A percentile compares a stretch with the other conserved stretches of the same genome.
These are phyloP conservation scores for Orchesellides sinensis DNA, from an alignment of 2,888 invertebrate species.

Conservation along the genomic window DNA sequence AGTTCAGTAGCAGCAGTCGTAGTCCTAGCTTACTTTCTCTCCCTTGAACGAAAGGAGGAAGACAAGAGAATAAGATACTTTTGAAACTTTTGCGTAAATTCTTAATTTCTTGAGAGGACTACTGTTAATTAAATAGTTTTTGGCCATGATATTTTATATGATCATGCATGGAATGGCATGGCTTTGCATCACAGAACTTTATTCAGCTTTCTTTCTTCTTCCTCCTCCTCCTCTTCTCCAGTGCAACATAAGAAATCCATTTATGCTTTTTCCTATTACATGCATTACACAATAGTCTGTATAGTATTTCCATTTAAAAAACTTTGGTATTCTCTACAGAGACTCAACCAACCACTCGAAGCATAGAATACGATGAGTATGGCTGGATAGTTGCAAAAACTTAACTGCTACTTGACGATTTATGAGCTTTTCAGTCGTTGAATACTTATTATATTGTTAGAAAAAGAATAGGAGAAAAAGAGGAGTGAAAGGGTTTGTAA, in stretches of 20 bases:
- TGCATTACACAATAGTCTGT: no score
- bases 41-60: not conserved
- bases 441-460: slow-evolving; percentile 50
- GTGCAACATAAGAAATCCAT: slow-evolving; percentile 60
- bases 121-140: slow-evolving; percentile 66
- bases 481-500: slow-evolving; percentile 12
- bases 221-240: not conserved
- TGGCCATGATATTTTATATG: slow-evolving; percentile 52
- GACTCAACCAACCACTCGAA: slow-evolving; percentile 11
- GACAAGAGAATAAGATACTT: slow-evolving; percentile 18
- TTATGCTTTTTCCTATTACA: slow-evolving; percentile 16
- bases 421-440: slow-evolving; percentile 54
- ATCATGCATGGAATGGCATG: slow-evolving; percentile 27
- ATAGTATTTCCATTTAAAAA: slow-evolving; percentile 33
- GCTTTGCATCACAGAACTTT: slow-evolving; percentile 25
- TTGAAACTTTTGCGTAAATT: slow-evolving; percentile 57
- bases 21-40: not conserved
- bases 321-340: slow-evolving; percentile 16
- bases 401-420: slow-evolving; percentile 42
- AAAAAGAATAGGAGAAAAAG: slow-evolving; percentile 30
- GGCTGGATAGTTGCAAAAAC: slow-evolving; percentile 39
- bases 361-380: slow-evolving; percentile 21
- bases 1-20: slow-evolving; percentile 4
- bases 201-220: slow-evolving; percentile 15
- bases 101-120: slow-evolving; percentile 57